These are phyloP conservation scores for Psittacula derbiana DNA, from an alignment of 2,797 vertebrate genomes.

Conservation along the genomic window DNA sequence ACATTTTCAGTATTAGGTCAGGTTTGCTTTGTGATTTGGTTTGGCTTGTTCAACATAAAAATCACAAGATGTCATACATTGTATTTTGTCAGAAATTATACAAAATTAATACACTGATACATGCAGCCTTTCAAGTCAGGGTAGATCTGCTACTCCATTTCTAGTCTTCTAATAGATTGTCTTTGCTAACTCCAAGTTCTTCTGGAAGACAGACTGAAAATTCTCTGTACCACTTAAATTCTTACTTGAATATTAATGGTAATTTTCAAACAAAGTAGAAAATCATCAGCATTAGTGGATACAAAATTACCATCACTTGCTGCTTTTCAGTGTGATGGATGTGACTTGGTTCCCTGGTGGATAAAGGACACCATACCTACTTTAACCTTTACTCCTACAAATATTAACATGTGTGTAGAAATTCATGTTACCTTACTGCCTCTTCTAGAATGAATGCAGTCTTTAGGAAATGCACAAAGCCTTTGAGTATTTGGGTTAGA, in stretches of 20 bases:
- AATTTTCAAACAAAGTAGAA: neutral
- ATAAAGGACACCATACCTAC: neutral
- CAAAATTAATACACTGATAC: neutral
- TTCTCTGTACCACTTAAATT: neutral
- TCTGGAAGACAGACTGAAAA: neutral
- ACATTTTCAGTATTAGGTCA: neutral
- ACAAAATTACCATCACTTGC: neutral
- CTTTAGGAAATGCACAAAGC: neutral
- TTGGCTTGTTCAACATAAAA: neutral
- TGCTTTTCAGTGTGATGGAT: neutral
- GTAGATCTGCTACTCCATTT: neutral
- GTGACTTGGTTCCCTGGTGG: neutral
- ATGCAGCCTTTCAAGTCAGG: neutral
- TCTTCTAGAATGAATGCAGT: neutral
- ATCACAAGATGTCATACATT: neutral
- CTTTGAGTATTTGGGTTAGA: neutral
- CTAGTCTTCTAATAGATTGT: neutral
- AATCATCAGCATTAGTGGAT: neutral
- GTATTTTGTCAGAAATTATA: neutral
- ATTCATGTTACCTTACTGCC: neutral
- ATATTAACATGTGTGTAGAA: neutral
- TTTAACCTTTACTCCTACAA: neutral
- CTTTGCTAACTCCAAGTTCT: neutral
- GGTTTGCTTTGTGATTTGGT: neutral
- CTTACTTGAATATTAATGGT: neutral